Evolutionary conservation across 2,888 invertebrate genomes (phyloP), one percentile per base, ranked within the genome.

Genomic region (Megastigmus dorsalis): DNA sequence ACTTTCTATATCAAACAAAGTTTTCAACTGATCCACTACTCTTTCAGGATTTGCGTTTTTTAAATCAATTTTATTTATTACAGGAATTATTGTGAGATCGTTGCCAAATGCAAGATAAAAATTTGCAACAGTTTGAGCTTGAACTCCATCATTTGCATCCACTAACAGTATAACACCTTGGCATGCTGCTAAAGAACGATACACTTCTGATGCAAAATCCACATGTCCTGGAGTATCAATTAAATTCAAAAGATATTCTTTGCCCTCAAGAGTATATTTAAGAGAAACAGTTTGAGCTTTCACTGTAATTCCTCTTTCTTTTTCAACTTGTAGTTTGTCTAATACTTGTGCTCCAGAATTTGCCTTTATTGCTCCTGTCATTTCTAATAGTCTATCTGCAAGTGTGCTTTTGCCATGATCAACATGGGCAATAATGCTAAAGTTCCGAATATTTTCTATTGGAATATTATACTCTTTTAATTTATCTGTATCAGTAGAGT

Each of bases 161-260:
- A 99, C 96, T 62, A 99, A 89, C 68, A 99, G 90, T 78, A 99
- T 92, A 0, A 97, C 98, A 9, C 98, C 98, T 90, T 98, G 96
- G 85, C 97, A 98, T 57, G 97, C 97, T 74, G 94, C 92, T 68
- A 99, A 90, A 59, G 98, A 98, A 68, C 98, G 90, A 0, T 95
- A 93, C 82, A 97, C 98, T 91, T 99, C 98, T 89, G 96, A 97
- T 15, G 95, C 93, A 88, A 99, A 99, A 88, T 99, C 99, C 0
- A 98, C 98, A 91, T 99, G 99, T 1, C 99, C 98, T 4, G 99
- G 99, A 18, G 99, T 99, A 87, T 99, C 99, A 81, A 99, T 98
- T 26, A 99, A 91, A 88, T 99, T 99, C 1, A 99, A 90, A 33
- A 98, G 90, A 89, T 96, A 98, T 23, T 91, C 88, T 82, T 93